Conservation (phyloP, 2,888 invertebrate species). For the Pimpla rufipes region DNA sequence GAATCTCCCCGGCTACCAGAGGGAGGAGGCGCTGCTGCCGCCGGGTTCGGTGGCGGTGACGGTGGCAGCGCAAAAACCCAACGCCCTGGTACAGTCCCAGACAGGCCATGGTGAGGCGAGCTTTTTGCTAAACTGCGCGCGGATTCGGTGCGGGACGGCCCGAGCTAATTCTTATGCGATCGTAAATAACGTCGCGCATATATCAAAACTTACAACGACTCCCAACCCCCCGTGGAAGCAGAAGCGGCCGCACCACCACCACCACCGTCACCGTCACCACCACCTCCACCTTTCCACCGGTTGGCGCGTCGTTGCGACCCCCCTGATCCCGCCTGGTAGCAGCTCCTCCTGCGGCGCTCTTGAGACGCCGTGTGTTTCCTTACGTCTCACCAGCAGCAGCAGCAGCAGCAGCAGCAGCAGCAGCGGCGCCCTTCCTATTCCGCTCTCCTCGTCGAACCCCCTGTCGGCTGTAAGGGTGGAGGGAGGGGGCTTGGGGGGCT, state of each 20-base stretch:
- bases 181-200: conserved; percentile 83
- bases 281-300: conserved; percentile 62
- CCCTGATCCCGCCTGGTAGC: conserved; percentile 37
- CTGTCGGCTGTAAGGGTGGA: not conserved
- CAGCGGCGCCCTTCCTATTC: conserved; percentile 8
- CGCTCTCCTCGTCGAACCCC: conserved; percentile 34
- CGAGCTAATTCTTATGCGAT: conserved; percentile 84
- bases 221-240: conserved; percentile 69
- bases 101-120: conserved; percentile 56
- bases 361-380: conserved; percentile 35
- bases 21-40: conserved; percentile 15
- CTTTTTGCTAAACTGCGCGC: conserved; percentile 70
- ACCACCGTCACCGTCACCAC: conserved; percentile 39
- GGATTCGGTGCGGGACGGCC: conserved; percentile 73
- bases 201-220: conserved; percentile 82
- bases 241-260: conserved; percentile 66
- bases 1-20: conserved; percentile 23
- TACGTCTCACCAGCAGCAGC: not conserved
- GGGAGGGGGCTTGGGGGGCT: not conserved
- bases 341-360: conserved; percentile 44
- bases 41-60: not conserved
- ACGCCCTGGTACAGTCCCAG: conserved; percentile 36
- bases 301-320: conserved; percentile 54
- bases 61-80: conserved; percentile 41
- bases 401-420: no score